phyloP scores from a whole-genome alignment of 2,888 invertebrate genomes.

The Tinea pellionella region DNA sequence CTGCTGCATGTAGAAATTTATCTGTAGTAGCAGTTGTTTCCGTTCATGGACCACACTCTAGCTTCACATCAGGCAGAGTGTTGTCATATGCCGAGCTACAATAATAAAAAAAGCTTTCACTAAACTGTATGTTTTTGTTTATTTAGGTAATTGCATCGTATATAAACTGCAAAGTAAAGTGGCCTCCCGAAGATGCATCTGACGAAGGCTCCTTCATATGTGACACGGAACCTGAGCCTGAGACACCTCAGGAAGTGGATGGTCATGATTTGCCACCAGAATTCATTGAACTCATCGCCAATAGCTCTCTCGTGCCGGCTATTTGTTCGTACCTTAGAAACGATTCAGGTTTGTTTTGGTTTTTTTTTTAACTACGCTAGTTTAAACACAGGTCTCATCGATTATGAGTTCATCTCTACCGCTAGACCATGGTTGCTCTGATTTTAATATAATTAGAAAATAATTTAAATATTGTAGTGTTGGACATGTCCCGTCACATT shows the following conservation, averaged over 20 bases:
- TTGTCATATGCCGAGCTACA: too few relatives aligned
- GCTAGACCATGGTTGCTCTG: too few relatives aligned
- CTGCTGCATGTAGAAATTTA: too few relatives aligned
- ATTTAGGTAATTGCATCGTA: constrained; percentile 85
- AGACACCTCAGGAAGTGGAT: constrained; percentile 25
- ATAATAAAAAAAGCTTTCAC: too few relatives aligned
- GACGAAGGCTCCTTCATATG: background rate
- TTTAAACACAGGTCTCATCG: too few relatives aligned
- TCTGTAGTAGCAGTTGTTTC: too few relatives aligned
- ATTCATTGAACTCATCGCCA: constrained; percentile 81
- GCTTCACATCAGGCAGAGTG: too few relatives aligned
- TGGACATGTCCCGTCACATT: constrained; percentile 97
- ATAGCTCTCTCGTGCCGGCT: constrained; percentile 88
- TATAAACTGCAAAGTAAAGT: constrained; percentile 79
- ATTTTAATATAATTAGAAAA: too few relatives aligned
- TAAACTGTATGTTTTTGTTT: too few relatives aligned
- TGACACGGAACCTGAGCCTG: constrained; percentile 19
- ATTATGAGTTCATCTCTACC: too few relatives aligned
- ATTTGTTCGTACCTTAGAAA: constrained; percentile 92
- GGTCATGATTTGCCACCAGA: constrained; percentile 67
- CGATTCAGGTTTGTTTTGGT: constrained; percentile 82
- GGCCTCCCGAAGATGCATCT: constrained; percentile 59
- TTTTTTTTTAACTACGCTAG: too few relatives aligned
- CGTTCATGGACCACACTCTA: too few relatives aligned
- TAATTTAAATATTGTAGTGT: constrained; percentile 56